Base-by-base conservation (phyloP, 2,888 invertebrate genomes). In the Silvanus unidentatus region DNA sequence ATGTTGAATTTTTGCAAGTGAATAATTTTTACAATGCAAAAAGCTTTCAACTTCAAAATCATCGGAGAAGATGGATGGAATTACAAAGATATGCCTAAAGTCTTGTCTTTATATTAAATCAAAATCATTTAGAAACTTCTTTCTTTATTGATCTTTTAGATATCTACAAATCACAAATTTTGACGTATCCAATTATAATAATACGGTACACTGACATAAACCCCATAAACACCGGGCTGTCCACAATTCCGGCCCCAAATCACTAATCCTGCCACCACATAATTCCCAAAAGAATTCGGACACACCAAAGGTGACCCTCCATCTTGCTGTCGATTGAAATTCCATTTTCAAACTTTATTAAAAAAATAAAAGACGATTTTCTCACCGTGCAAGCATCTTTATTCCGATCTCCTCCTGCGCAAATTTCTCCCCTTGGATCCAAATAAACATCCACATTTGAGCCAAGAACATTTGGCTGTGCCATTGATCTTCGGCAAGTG, bases 221-320 rank as follows among this genome's bases (percentile, higher is more conserved):
- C 88, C 0, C 83, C 90, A 0, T 88, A 85, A 4, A 88, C 79
- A 45, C 81, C 81, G 1, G 78, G 68, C 51, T 72, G 74, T 0
- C 85, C 90, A 54, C 86, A 86, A 38, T 82, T 82, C 29, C 86
- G 79, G 0, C 86, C 86, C 86, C 86, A 86, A 15, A 83, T 72
- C 1, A 86, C 86, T 49, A 87, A 66, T 0, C 87, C 86, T 4
- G 78, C 79, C 1, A 84, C 74, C 42, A 74, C 73, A 75, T 79
- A 83, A 15, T 51, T 27, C 34, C n/a, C n/a, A n/a, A n/a, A n/a
- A n/a, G n/a, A n/a, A n/a, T 48, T 51, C 3, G 52, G 48, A 58
- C 86, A 87, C 15, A 84, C 81, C 48, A 87, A 66, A 0, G 85
- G 84, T 0, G 84, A 79, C 4, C 86, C 86, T 3, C 86, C 86